Percentiles rank a stretch among this genome's conserved stretches.
phyloP scores from a whole-genome alignment of 2,888 invertebrate genomes.

The Ophonus ardosiacus region DNA sequence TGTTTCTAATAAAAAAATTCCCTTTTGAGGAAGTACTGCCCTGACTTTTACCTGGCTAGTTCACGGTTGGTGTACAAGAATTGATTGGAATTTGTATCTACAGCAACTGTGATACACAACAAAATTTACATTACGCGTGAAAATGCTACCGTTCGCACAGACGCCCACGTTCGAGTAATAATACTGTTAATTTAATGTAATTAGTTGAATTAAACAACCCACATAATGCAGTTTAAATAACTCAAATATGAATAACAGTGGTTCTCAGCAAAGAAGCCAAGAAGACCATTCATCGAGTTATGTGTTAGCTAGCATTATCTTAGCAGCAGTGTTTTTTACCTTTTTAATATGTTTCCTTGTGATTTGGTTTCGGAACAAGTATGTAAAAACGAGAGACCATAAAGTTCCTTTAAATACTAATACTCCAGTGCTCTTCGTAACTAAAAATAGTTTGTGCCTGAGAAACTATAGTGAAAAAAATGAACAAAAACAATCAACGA shows the following conservation, averaged over 20 bases:
- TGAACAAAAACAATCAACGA: conserved; percentile 29
- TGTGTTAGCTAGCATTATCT: conserved; percentile 43
- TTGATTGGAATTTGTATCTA: conserved; percentile 59
- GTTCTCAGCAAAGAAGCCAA: conserved; percentile 6
- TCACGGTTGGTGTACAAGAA: conserved; percentile 30
- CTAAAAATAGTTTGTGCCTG: conserved; percentile 52
- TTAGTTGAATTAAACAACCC: background rate
- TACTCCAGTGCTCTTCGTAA: conserved; percentile 55
- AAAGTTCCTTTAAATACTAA: conserved; percentile 29
- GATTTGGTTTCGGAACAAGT: conserved; percentile 43
- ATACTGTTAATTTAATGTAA: background rate
- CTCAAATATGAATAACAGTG: conserved; percentile 46
- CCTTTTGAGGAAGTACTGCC: conserved; percentile 1
- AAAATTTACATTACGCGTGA: conserved; percentile 35
- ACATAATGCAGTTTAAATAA: conserved; percentile 26
- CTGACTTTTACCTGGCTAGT: conserved; percentile 45
- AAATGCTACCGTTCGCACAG: conserved; percentile 22
- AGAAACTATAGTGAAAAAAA: conserved; percentile 47
- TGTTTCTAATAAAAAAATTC: too few relatives aligned
- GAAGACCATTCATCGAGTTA: conserved; percentile 35
- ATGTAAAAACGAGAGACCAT: conserved; percentile 22
- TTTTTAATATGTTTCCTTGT: conserved; percentile 46
- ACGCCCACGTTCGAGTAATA: background rate
- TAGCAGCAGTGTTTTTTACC: conserved; percentile 37
- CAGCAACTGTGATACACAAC: conserved; percentile 55